A percentile compares a stretch with the other conserved stretches of the same genome.
phyloP scores from a whole-genome alignment of 2,113 vertebrate species.

The Periophthalmodon schlosseri region DNA sequence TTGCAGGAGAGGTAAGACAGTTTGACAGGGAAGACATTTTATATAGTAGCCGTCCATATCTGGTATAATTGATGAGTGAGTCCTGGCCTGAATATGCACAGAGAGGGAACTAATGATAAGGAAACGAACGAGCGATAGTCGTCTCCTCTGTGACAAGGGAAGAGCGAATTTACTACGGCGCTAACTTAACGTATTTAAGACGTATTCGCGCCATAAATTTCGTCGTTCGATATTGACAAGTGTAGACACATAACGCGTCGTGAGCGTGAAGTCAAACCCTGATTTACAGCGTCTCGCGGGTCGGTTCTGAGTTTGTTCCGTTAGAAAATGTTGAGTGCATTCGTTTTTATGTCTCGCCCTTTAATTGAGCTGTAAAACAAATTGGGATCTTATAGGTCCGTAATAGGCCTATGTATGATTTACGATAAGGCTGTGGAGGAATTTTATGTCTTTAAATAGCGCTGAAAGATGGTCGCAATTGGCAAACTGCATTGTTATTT shows the following conservation, averaged over 20 bases:
- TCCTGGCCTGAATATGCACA: constrained; percentile 41
- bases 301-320: background rate
- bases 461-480: background rate
- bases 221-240: constrained; percentile 3
- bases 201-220: constrained; percentile 13
- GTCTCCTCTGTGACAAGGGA: constrained; percentile 36
- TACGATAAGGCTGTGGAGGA: background rate
- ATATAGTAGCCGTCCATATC: constrained; percentile 46
- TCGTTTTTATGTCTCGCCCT: background rate
- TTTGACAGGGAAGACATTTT: constrained; percentile 57
- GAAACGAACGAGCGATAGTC: constrained; percentile 35
- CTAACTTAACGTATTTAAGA: constrained; percentile 24
- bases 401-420: background rate
- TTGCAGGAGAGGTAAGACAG: constrained; percentile 36
- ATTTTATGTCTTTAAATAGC: too few relatives aligned
- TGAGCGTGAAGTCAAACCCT: background rate
- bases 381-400: background rate
- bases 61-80: constrained; percentile 47
- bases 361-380: background rate
- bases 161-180: constrained; percentile 25
- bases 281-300: background rate
- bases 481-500: background rate
- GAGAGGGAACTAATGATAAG: constrained; percentile 61
- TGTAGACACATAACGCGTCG: background rate
- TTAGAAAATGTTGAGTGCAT: background rate